Evolutionary conservation across 2,113 vertebrate genomes (phyloP).

Genomic region (Myxocyprinus asiaticus): DNA sequence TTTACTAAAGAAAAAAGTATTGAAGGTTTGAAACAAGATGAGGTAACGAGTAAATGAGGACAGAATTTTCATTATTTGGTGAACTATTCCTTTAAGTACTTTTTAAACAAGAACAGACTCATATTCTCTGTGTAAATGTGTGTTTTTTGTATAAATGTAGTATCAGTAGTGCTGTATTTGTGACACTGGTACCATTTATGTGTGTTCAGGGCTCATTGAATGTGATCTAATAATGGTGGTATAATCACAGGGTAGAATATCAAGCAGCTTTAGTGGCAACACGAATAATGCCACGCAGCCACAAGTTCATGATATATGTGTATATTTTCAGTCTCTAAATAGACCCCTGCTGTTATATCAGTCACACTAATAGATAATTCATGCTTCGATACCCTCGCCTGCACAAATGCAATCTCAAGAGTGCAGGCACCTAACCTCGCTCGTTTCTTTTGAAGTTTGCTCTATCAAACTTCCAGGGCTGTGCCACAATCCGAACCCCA

Average conservation of each 20-base stretch:
- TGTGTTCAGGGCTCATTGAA: constrained; percentile 22
- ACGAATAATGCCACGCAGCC: constrained; percentile 43
- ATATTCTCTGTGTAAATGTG: background rate
- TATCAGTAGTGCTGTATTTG: background rate
- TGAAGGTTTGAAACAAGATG: too few species aligned
- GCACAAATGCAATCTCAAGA: constrained; percentile 51
- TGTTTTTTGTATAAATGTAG: background rate
- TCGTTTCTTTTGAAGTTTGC: constrained; percentile 54
- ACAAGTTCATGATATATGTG: constrained; percentile 50
- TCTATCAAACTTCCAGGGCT: constrained; percentile 65
- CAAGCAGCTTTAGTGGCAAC: constrained; percentile 36
- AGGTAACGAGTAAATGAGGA: too few species aligned
- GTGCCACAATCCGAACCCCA: constrained; percentile 56
- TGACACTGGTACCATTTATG: background rate
- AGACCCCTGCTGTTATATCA: constrained; percentile 54
- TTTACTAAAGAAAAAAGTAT: too few species aligned
- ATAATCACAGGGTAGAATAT: background rate
- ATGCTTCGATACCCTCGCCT: constrained; percentile 50
- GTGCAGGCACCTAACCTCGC: constrained; percentile 47
- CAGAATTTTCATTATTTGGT: too few species aligned
- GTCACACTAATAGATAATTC: constrained; percentile 56
- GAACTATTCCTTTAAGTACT: background rate
- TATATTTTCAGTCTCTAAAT: constrained; percentile 54
- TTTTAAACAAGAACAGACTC: background rate
- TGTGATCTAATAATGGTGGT: background rate